These are phyloP conservation scores for Pogoniulus pusillus DNA, from an alignment of 2,797 vertebrate species.

Conservation along the genomic window DNA sequence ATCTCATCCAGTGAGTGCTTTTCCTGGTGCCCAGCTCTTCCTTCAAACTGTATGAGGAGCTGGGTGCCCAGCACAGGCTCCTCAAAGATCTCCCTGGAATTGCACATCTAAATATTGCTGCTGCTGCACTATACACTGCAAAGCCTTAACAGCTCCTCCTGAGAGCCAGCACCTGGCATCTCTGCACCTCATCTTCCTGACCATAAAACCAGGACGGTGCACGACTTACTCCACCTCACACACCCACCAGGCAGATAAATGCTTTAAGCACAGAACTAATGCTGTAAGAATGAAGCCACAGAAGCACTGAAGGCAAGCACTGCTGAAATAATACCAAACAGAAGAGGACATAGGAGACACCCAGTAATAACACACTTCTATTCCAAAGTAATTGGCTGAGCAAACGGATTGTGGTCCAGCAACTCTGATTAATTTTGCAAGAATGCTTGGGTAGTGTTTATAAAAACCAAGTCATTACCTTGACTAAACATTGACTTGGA, in stretches of 20 bases:
- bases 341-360: neutral
- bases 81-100: neutral
- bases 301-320: neutral
- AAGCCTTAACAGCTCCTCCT: neutral
- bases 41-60: neutral
- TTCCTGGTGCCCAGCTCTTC: neutral
- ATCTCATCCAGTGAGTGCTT: neutral
- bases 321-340: neutral
- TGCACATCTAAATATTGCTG: fast-evolving
- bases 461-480: slow-evolving; percentile 61
- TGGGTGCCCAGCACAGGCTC: neutral
- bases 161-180: neutral
- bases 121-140: neutral
- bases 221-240: neutral
- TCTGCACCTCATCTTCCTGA: neutral
- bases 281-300: neutral
- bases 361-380: neutral
- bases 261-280: neutral
- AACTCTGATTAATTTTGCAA: slow-evolving; percentile 57
- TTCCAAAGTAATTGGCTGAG: slow-evolving; percentile 45
- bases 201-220: neutral
- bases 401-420: neutral
- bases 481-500: slow-evolving; percentile 63
- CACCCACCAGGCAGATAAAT: neutral
- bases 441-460: slow-evolving; percentile 33